Conservation (phyloP, 1,140 invertebrate genomes). For the Lasaia peninsularis region DNA sequence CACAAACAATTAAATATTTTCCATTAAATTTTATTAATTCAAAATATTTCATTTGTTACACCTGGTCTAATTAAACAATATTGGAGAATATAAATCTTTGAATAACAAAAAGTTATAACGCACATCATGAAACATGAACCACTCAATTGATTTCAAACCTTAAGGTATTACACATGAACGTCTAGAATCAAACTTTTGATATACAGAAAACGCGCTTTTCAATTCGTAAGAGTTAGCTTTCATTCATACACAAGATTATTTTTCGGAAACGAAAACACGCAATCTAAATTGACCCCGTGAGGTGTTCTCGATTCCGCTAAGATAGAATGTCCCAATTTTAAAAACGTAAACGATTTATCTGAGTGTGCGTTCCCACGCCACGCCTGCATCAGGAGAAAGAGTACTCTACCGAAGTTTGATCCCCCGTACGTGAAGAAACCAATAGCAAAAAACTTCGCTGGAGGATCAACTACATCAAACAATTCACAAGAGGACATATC, state of each 20-base stretch:
- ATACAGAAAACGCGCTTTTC: background rate
- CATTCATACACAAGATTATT: slow-evolving; percentile 33
- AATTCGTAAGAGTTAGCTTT: slow-evolving; percentile 29
- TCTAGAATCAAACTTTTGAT: background rate
- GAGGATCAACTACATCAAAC: slow-evolving; percentile 80
- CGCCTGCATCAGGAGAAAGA: slow-evolving; percentile 86
- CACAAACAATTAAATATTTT: too few relatives aligned
- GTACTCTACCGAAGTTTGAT: slow-evolving; percentile 91
- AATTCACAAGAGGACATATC: slow-evolving; percentile 86
- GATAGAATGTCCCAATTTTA: slow-evolving; percentile 38
- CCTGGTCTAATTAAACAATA: too few relatives aligned
- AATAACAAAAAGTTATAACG: too few relatives aligned
- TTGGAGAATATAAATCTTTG: too few relatives aligned
- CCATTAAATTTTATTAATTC: too few relatives aligned
- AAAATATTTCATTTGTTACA: too few relatives aligned
- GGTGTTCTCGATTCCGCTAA: slow-evolving; percentile 57
- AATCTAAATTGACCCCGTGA: slow-evolving; percentile 44
- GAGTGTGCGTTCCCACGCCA: slow-evolving; percentile 75
- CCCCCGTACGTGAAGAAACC: slow-evolving; percentile 91
- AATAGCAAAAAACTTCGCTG: slow-evolving; percentile 83
- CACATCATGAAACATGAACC: too few relatives aligned
- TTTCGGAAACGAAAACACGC: slow-evolving; percentile 52
- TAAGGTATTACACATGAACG: too few relatives aligned
- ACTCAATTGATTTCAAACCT: too few relatives aligned
- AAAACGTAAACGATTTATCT: slow-evolving; percentile 75